Conservation (phyloP, 2,113 vertebrate genomes). For the Entomyzon cyanotis region DNA sequence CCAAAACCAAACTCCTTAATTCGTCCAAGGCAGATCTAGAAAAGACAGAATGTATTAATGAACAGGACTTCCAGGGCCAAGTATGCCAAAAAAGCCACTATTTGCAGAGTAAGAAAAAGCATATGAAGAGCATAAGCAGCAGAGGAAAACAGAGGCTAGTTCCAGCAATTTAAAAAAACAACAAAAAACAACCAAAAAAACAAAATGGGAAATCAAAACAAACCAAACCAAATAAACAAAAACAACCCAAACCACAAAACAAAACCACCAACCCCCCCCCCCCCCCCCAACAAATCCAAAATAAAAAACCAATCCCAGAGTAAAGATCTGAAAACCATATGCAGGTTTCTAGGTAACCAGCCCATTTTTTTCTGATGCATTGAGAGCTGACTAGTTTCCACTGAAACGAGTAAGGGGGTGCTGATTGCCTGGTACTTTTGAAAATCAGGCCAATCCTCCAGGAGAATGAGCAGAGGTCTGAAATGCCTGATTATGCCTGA, state of each 20-base stretch:
- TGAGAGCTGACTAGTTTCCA: neutral
- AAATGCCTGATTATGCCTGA: constrained; percentile 3
- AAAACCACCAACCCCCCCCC: too few relatives aligned
- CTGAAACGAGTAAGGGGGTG: neutral
- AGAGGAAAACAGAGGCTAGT: neutral
- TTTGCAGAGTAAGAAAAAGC: neutral
- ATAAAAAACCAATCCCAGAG: neutral
- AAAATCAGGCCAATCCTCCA: constrained; percentile 28
- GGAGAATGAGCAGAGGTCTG: neutral
- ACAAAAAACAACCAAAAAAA: too few relatives aligned
- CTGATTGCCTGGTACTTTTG: neutral
- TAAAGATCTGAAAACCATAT: neutral
- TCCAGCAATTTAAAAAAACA: neutral
- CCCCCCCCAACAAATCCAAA: neutral
- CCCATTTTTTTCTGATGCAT: neutral
- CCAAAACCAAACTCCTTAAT: neutral
- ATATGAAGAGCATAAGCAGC: neutral
- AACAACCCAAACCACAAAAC: too few relatives aligned
- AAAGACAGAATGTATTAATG: neutral
- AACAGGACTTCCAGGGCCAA: neutral
- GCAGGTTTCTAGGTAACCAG: constrained; percentile 19
- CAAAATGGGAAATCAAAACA: too few relatives aligned
- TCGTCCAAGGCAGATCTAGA: neutral
- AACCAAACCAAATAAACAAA: neutral
- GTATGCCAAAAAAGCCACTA: neutral